These are phyloP conservation scores for Centropristis striata DNA, from an alignment of 2,113 vertebrate genomes.

Conservation along the genomic window DNA sequence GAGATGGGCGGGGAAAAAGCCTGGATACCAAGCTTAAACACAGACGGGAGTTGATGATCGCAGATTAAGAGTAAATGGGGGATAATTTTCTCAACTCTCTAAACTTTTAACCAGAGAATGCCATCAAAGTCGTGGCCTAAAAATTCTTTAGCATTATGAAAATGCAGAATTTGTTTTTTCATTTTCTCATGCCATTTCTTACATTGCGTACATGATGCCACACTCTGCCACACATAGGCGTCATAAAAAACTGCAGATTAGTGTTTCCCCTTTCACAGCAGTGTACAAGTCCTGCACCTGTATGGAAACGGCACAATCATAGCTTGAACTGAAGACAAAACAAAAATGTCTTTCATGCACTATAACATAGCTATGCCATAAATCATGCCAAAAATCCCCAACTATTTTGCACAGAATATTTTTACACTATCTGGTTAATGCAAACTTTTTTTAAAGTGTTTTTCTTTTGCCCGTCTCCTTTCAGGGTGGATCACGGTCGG, in stretches of 20 bases:
- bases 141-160: neutral
- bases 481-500: constrained; percentile 96
- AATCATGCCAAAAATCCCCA: too few species aligned
- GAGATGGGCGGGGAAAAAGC: neutral
- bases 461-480: constrained; percentile 6
- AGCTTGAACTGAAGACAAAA: too few species aligned
- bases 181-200: neutral
- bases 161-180: neutral
- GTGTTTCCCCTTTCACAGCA: neutral
- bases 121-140: too few species aligned
- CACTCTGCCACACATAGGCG: neutral
- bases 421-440: too few species aligned
- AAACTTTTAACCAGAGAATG: neutral
- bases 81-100: neutral
- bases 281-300: too few species aligned
- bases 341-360: too few species aligned
- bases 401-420: too few species aligned
- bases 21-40: neutral
- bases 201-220: neutral
- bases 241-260: neutral
- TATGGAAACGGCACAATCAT: too few species aligned
- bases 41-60: neutral
- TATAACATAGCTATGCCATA: too few species aligned
- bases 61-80: neutral
- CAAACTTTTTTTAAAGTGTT: too few species aligned